A percentile compares a stretch with the other conserved stretches of the same genome.
These are phyloP conservation scores for Astyanax mexicanus DNA, from an alignment of 2,797 vertebrate species.

Conservation along the genomic window DNA sequence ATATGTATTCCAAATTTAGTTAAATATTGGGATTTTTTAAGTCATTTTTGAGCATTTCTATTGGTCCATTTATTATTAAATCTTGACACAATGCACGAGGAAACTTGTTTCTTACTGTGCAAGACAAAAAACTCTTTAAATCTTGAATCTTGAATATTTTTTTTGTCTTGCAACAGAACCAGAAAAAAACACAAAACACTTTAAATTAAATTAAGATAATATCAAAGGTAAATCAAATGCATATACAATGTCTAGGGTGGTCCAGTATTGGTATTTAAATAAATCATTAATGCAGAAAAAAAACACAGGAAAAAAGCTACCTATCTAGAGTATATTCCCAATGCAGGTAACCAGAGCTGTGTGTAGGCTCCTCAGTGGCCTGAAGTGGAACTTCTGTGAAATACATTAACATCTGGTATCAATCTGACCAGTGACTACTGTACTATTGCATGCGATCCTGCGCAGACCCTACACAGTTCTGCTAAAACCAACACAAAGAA, in stretches of 20 bases:
- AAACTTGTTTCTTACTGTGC: no score
- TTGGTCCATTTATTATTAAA: background rate
- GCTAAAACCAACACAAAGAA: slow-evolving; percentile 28
- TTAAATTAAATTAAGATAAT: background rate
- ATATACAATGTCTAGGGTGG: background rate
- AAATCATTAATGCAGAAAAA: background rate
- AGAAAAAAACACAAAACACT: background rate
- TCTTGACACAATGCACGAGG: no score
- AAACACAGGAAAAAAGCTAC: background rate
- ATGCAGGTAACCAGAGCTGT: slow-evolving; percentile 14
- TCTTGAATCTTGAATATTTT: no score
- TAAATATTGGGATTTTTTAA: no score
- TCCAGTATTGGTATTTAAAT: background rate
- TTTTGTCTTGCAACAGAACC: background rate
- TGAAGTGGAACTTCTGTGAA: slow-evolving; percentile 29
- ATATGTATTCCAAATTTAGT: no score
- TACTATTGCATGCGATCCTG: slow-evolving; percentile 30
- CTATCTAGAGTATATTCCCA: slow-evolving; percentile 22
- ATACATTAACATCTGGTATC: slow-evolving; percentile 48
- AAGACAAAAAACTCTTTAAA: no score
- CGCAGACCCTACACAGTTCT: slow-evolving; percentile 25
- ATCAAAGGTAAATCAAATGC: background rate
- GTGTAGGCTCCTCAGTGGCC: background rate
- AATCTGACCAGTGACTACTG: slow-evolving; percentile 38
- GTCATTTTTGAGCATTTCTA: no score